A percentile compares a stretch with the other conserved stretches of the same genome.
phyloP scores from a whole-genome alignment of 2,888 invertebrate species.

The Brachypalpus laphriformis region DNA sequence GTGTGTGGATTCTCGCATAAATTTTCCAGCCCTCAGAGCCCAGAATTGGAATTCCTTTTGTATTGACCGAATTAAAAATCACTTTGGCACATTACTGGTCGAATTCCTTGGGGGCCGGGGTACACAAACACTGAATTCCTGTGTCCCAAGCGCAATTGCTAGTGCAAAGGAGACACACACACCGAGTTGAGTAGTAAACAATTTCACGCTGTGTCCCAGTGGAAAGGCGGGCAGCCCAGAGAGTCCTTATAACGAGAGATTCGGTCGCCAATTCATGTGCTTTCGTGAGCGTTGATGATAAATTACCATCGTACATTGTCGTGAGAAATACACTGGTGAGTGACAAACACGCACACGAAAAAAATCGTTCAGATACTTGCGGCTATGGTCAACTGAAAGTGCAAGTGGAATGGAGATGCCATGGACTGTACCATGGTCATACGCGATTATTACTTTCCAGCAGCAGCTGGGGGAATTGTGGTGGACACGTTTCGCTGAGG shows the following conservation, averaged over 20 bases:
- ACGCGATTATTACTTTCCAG: slow-evolving; percentile 58
- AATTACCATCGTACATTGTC: slow-evolving; percentile 40
- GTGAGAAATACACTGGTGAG: slow-evolving; percentile 7
- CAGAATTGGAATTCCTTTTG: slow-evolving; percentile 27
- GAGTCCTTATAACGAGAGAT: slow-evolving; percentile 4
- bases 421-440: slow-evolving; percentile 1
- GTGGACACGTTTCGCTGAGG: slow-evolving; percentile 31
- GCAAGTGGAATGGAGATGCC: slow-evolving; percentile 48
- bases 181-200: slow-evolving; percentile 5
- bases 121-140: slow-evolving; percentile 27
- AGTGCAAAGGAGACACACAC: slow-evolving; percentile 18
- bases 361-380: slow-evolving; percentile 42
- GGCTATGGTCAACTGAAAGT: slow-evolving; percentile 44
- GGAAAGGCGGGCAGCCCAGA: neutral
- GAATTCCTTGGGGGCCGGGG: slow-evolving; percentile 22
- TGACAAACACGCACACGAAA: slow-evolving; percentile 12
- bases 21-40: slow-evolving; percentile 33
- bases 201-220: slow-evolving; percentile 41
- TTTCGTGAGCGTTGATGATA: slow-evolving; percentile 50
- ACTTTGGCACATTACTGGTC: slow-evolving; percentile 28
- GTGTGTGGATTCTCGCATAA: slow-evolving; percentile 48
- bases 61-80: slow-evolving; percentile 45
- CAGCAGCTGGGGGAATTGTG: slow-evolving; percentile 39
- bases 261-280: slow-evolving; percentile 31
- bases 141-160: slow-evolving; percentile 25